Base-by-base conservation (phyloP, 2,888 invertebrate species). In the Tethea ocularis region DNA sequence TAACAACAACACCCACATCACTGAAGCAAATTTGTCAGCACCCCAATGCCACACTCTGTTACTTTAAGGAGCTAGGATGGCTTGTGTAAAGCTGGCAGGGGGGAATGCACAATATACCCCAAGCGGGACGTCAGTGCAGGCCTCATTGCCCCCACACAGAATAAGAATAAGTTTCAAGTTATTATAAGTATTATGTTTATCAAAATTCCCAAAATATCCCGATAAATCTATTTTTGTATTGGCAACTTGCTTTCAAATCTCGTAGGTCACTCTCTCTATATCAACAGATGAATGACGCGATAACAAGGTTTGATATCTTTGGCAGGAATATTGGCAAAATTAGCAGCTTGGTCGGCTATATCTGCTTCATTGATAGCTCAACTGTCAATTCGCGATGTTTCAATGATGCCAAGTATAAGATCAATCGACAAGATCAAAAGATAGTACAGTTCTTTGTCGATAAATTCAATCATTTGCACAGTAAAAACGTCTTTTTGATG, bases 361-460 rank as follows among this genome's bases (percentile, higher is more conserved):
- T 20, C 46, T 13, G 51, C 46, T 11, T 5, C 5, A 26, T 57
- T 29, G 51, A 29, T 51, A 51, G 51, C 17, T 24, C 22, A 22
- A 51, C 33, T 57, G 51, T 46, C 51, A 57, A 51, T 57, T 26
- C 7, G 26, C 57, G 33, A 54, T 56, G 29, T 46, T 56, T 26
- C 46, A 46, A 41, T 51, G 41, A 51, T 20, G 57, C 57, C 51
- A 51, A 57, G 51, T 51, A 51, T 22, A 57, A 57, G 51, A 57
- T 57, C 33, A 51, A 57, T 57, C 46, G 51, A 51, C 51, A 23
- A 41, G 57, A 57, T 57, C 57, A 57, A 57, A 57, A 29, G 41
- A 57, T 26, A 33, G 20, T 36, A 20, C 15, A n/a, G 17, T 33
- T 33, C n/a, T 24, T 2, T 22, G 33, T 54, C 33, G 54, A 54